phyloP scores from a whole-genome alignment of 2,888 invertebrate species.

The Auanema sp. region DNA sequence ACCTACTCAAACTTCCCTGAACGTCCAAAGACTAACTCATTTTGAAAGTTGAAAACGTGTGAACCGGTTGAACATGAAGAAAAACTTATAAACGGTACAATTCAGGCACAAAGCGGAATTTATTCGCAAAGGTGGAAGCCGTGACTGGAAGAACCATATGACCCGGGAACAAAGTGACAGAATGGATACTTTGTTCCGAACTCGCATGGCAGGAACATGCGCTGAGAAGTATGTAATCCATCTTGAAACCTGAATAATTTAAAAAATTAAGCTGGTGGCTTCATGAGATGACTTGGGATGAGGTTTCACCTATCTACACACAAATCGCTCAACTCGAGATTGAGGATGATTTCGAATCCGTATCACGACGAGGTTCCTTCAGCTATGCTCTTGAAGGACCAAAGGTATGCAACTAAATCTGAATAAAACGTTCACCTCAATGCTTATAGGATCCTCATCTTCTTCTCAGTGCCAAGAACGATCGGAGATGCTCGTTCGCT shows the following conservation, averaged over 20 bases:
- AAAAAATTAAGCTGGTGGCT: conserved; percentile 40
- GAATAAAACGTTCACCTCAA: no score
- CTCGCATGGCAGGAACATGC: conserved; percentile 34
- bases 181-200: conserved; percentile 43
- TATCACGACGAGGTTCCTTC: conserved; percentile 22
- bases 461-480: conserved; percentile 1
- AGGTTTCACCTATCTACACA: conserved; percentile 22
- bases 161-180: conserved; percentile 56
- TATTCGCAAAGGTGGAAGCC: conserved; percentile 59
- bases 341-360: conserved; percentile 24
- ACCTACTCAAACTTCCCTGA: no score
- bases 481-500: conserved; percentile 27
- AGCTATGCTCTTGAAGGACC: conserved; percentile 12
- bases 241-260: not conserved
- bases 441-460: conserved; percentile 8
- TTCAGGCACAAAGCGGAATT: conserved; percentile 54
- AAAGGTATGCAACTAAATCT: not conserved
- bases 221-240: conserved; percentile 27
- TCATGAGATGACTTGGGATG: conserved; percentile 59
- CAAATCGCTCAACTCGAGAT: conserved; percentile 21
- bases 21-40: no score
- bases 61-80: not conserved
- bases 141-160: conserved; percentile 63
- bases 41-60: conserved; percentile 1
- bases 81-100: not conserved